Percentiles rank a stretch among this genome's conserved stretches.
phyloP scores from a whole-genome alignment of 2,797 vertebrate species.

The Chromis chromis region DNA sequence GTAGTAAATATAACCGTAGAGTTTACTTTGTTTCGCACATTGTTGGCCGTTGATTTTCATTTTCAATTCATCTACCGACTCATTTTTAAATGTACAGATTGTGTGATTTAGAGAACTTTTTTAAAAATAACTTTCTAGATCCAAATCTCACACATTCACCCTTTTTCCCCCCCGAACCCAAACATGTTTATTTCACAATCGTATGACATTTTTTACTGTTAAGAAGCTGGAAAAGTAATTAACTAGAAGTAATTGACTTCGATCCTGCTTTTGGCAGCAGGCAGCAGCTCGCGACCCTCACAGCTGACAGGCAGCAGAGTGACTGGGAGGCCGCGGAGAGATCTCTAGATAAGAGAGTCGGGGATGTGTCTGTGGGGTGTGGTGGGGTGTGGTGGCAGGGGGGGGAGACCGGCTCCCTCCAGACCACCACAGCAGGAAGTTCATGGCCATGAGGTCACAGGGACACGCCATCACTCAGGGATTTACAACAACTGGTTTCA shows the following conservation, averaged over 20 bases:
- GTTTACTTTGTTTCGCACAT: not conserved
- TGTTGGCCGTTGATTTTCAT: not conserved
- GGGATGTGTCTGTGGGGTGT: slow-evolving; percentile 50
- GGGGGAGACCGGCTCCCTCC: slow-evolving; percentile 38
- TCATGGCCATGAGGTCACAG: slow-evolving; percentile 76
- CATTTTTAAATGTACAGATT: not conserved
- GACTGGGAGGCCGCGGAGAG: slow-evolving; percentile 42
- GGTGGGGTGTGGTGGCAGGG: slow-evolving; percentile 23
- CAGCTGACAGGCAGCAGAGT: slow-evolving; percentile 2
- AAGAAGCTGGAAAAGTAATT: too few species aligned
- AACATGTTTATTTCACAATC: too few species aligned
- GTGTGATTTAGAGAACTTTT: too few species aligned
- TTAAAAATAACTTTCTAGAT: too few species aligned
- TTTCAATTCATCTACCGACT: not conserved
- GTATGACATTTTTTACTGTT: too few species aligned
- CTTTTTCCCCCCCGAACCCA: too few species aligned
- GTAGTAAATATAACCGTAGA: not conserved
- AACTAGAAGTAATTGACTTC: not conserved
- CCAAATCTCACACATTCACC: too few species aligned
- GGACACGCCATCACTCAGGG: slow-evolving; percentile 65
- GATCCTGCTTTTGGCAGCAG: not conserved
- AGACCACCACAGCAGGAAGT: slow-evolving; percentile 72
- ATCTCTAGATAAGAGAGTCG: slow-evolving; percentile 66
- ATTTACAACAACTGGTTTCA: slow-evolving; percentile 77
- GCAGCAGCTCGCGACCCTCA: slow-evolving; percentile 25